Percentiles rank a stretch among this genome's conserved stretches.
These are phyloP conservation scores for Heterochromis multidens DNA, from an alignment of 2,113 vertebrate species.

Conservation along the genomic window DNA sequence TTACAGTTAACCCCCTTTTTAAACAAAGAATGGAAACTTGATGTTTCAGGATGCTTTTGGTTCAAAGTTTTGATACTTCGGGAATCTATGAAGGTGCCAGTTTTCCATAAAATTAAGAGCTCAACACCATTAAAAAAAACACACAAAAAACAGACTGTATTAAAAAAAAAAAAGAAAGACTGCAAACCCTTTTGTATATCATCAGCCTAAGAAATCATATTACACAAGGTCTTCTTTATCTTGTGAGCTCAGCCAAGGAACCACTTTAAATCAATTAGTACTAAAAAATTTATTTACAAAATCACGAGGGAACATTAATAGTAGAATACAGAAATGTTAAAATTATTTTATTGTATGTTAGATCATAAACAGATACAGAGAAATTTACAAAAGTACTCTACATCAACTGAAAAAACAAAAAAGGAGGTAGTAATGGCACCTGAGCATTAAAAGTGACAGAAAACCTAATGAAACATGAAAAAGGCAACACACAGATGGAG, in stretches of 20 bases:
- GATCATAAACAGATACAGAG: neutral
- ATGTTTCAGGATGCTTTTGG: neutral
- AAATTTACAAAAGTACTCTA: neutral
- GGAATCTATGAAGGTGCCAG: neutral
- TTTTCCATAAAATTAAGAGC: neutral
- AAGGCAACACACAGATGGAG: neutral
- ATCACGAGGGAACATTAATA: neutral
- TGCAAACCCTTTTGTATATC: neutral
- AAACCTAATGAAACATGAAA: neutral
- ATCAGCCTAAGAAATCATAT: neutral
- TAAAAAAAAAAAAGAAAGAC: neutral
- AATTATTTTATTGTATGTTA: conserved; percentile 3
- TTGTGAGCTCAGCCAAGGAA: neutral
- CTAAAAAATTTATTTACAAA: neutral
- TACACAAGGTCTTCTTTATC: neutral
- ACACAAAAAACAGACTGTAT: neutral
- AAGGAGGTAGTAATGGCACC: conserved; percentile 35
- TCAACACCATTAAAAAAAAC: neutral
- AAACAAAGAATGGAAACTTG: neutral
- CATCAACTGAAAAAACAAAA: neutral
- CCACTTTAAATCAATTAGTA: neutral
- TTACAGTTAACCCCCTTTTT: neutral
- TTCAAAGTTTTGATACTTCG: neutral
- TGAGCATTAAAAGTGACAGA: neutral
- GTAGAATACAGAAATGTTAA: neutral